Percentiles rank a stretch among this genome's conserved stretches.
Evolutionary conservation across 2,888 invertebrate species (phyloP).

Genomic region (Hydroisotoma schaefferi): DNA sequence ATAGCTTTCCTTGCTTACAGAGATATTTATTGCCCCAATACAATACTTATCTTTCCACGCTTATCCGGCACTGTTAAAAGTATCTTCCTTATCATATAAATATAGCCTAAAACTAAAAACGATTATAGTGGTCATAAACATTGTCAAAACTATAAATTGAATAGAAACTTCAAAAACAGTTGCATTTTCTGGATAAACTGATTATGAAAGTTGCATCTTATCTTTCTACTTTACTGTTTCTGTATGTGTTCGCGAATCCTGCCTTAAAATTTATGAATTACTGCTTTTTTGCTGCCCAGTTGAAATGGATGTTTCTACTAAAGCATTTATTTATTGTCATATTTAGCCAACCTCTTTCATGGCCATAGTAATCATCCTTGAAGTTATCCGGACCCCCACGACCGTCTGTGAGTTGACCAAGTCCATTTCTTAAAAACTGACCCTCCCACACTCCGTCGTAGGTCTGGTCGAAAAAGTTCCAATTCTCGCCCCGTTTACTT

Average conservation of each 20-base stretch:
- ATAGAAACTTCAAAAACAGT: too few relatives aligned
- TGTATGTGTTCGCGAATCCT: not conserved
- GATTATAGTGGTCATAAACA: too few relatives aligned
- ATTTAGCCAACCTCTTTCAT: slow-evolving; percentile 53
- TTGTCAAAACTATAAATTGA: too few relatives aligned
- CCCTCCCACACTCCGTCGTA: slow-evolving; percentile 83
- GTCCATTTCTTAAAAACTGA: slow-evolving; percentile 69
- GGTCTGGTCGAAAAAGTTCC: slow-evolving; percentile 76
- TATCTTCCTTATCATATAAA: too few relatives aligned
- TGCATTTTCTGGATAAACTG: too few relatives aligned
- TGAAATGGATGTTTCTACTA: not conserved
- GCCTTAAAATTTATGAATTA: not conserved
- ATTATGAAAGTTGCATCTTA: not conserved
- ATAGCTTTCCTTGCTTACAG: too few relatives aligned
- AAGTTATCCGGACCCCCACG: slow-evolving; percentile 62
- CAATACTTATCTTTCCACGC: too few relatives aligned
- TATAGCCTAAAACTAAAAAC: too few relatives aligned
- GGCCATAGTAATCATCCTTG: slow-evolving; percentile 62
- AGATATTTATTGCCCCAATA: too few relatives aligned
- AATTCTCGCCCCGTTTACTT: slow-evolving; percentile 70
- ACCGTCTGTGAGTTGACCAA: slow-evolving; percentile 83
- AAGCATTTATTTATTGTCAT: not conserved
- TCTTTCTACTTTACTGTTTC: not conserved
- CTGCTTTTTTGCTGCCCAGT: too few relatives aligned
- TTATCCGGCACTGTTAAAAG: too few relatives aligned